A percentile compares a stretch with the other conserved stretches of the same genome.
phyloP scores from a whole-genome alignment of 2,797 vertebrate species.

The Gallinago stenura region DNA sequence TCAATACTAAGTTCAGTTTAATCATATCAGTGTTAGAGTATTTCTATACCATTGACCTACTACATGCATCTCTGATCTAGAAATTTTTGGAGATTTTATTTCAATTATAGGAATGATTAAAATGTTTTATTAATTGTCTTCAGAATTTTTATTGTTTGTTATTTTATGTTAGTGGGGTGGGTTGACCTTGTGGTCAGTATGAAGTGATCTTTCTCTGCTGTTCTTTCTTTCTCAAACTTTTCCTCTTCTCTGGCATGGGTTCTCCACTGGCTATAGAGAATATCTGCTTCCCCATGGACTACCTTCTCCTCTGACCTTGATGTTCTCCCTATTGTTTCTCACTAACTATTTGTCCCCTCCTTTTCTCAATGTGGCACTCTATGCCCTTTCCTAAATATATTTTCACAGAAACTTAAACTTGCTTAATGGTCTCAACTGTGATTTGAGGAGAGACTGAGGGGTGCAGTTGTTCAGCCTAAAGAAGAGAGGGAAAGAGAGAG shows the following conservation, averaged over 20 bases:
- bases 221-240: background rate
- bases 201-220: background rate
- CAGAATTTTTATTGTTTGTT: background rate
- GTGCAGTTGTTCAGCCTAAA: background rate
- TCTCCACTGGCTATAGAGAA: background rate
- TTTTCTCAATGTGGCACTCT: background rate
- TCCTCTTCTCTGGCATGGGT: background rate
- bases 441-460: background rate
- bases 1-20: background rate
- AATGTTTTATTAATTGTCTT: background rate
- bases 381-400: background rate
- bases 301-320: background rate
- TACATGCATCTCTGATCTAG: background rate
- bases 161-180: background rate
- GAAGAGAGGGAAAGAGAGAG: background rate
- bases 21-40: background rate
- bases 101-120: background rate
- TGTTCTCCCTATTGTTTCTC: background rate
- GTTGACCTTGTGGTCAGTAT: background rate
- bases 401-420: background rate
- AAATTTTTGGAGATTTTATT: background rate
- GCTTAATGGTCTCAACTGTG: background rate
- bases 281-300: background rate
- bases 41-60: background rate
- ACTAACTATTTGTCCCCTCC: background rate